Base-by-base conservation (phyloP, 2,113 vertebrate genomes). In the Clarias gariepinus region DNA sequence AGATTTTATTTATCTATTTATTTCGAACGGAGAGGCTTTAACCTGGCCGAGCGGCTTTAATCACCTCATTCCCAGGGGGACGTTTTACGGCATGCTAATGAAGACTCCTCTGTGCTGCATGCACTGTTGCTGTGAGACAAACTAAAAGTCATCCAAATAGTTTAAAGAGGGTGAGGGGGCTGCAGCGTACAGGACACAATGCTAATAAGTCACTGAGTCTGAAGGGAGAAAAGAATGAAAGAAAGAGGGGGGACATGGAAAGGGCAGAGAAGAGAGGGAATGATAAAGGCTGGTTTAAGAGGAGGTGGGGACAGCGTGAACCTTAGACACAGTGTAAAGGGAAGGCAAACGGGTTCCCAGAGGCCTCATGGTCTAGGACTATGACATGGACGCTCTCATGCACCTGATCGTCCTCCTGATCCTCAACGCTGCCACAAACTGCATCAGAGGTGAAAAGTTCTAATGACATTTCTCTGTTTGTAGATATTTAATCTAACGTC, bases 121-220 rank as follows among this genome's bases (percentile, higher is more conserved):
- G 84, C 9, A 57, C 89, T 91, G 94, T 95, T 94, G 94, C 93
- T 89, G 89, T 91, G 94, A 93, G 91, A 95, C 94, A 92, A 87
- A 91, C 91, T 81, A 90, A 89, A 91, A 93, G 93, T 91, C 92
- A 92, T 87, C 88, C 89, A 84, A 91, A 90, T 90, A 63, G 64
- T 91, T 84, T 89, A 61, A 68, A 83, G 68, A 57, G 53, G 68
- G 69, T 57, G n/a, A 55, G 52, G 66, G 85, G 73, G 11, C 33
- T 18, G 86, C 85, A 90, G 85, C 85, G 87, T 87, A 89, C 89
- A 88, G 88, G 90, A 91, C 87, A 90, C 87, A 88, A 88, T 85
- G 77, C 88, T 88, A 76, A 90, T 86, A 90, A 86, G 87, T 91
- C 89, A 90, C 84, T 57, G 60, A 78, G 80, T 61, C 55, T 19